A percentile compares a stretch with the other conserved stretches of the same genome.
Evolutionary conservation across 2,113 vertebrate species (phyloP).

Genomic region (Balaenoptera acutorostrata): DNA sequence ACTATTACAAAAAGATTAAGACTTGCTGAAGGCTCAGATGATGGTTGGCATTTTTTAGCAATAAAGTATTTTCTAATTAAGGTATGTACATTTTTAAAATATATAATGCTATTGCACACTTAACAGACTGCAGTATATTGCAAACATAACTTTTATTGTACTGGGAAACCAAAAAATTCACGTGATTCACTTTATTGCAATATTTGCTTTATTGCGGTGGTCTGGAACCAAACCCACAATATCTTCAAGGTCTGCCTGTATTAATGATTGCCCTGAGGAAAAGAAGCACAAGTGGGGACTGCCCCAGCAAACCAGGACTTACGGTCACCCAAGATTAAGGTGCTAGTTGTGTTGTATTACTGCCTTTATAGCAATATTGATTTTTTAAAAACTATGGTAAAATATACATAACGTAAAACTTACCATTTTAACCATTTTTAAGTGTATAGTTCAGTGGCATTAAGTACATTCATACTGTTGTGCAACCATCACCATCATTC

Average conservation of each 20-base stretch:
- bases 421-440: background rate
- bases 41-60: background rate
- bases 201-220: background rate
- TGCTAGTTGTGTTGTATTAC: background rate
- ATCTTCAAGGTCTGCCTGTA: background rate
- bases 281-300: background rate
- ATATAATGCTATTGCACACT: background rate
- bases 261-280: background rate
- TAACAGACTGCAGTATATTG: background rate
- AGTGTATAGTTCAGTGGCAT: background rate
- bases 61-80: background rate
- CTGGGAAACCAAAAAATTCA: background rate
- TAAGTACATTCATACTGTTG: background rate
- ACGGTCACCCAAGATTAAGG: background rate
- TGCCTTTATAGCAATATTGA: background rate
- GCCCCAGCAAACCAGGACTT: background rate
- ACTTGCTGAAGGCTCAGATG: background rate
- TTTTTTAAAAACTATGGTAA: background rate
- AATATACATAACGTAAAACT: background rate
- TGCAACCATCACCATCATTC: background rate
- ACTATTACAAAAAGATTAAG: background rate
- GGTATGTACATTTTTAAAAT: background rate
- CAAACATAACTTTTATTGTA: background rate
- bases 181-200: background rate
- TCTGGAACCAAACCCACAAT: background rate